These are phyloP conservation scores for Nineta flava DNA, from an alignment of 2,888 invertebrate species.

Conservation along the genomic window DNA sequence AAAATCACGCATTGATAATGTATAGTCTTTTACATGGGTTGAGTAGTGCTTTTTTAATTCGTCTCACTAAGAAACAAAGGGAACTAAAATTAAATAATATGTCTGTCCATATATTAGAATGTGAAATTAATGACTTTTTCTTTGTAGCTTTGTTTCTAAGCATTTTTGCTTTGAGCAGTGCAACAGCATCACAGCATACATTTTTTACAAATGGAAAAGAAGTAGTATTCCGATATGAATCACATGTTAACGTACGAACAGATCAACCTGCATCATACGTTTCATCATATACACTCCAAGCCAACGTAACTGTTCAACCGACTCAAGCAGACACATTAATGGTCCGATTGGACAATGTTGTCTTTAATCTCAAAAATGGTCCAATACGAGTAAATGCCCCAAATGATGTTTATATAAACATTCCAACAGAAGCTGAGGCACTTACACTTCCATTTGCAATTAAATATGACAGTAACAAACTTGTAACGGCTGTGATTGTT, in stretches of 20 bases:
- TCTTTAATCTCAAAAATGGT: conserved; percentile 22
- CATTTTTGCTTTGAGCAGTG: background rate
- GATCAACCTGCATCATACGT: conserved; percentile 20
- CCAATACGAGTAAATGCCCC: no score
- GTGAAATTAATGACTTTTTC: background rate
- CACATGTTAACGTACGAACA: conserved; percentile 23
- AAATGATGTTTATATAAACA: conserved; percentile 7
- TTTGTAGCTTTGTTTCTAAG: background rate
- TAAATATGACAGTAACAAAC: conserved; percentile 15
- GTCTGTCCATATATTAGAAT: no score
- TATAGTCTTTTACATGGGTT: background rate
- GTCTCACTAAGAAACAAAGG: no score
- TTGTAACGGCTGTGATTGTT: conserved; percentile 21
- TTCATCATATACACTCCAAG: conserved; percentile 23
- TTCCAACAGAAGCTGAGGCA: conserved; percentile 15
- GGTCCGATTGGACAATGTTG: conserved; percentile 15
- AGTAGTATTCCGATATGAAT: conserved; percentile 25
- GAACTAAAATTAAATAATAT: no score
- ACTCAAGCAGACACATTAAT: conserved; percentile 15
- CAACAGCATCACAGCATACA: background rate
- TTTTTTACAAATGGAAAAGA: conserved; percentile 32
- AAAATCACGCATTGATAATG: no score
- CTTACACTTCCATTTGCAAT: conserved; percentile 16
- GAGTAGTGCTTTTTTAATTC: background rate
- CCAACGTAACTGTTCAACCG: conserved; percentile 21